phyloP scores from a whole-genome alignment of 2,797 vertebrate species.

The Chloroceryle inda region DNA sequence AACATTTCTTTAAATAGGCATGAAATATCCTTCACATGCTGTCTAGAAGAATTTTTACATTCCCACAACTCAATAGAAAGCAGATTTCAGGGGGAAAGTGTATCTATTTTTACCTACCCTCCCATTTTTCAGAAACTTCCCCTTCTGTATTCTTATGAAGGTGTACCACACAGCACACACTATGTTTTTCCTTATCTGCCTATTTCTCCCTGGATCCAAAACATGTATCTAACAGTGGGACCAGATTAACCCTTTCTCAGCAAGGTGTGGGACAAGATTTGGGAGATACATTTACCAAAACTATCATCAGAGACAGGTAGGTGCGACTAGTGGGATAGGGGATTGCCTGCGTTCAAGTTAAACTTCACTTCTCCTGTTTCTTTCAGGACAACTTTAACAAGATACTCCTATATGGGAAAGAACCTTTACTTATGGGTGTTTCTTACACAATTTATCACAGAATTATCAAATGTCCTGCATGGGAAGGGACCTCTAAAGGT shows the following conservation, averaged over 20 bases:
- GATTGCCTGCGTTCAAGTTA: not conserved
- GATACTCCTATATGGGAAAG: not conserved
- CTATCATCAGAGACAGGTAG: not conserved
- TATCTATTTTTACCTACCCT: not conserved
- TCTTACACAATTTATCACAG: not conserved
- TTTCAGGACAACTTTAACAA: not conserved
- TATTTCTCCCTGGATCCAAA: not conserved
- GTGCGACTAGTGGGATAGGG: not conserved
- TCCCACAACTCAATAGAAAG: not conserved
- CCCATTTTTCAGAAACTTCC: not conserved
- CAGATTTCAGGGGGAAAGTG: not conserved
- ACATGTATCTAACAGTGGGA: not conserved
- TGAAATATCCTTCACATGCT: not conserved
- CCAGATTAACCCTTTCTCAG: not conserved
- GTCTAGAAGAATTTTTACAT: not conserved
- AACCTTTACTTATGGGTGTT: not conserved
- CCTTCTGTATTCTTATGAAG: not conserved
- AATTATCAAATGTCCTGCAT: too few species aligned
- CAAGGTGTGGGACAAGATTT: not conserved
- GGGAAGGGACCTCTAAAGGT: too few species aligned
- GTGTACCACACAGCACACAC: accelerated
- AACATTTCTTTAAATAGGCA: not conserved
- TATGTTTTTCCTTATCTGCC: not conserved
- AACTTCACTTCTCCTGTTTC: not conserved
- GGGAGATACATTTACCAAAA: not conserved